These are phyloP conservation scores for Psix sp. DNA, from an alignment of 1,140 invertebrate genomes.

Conservation along the genomic window DNA sequence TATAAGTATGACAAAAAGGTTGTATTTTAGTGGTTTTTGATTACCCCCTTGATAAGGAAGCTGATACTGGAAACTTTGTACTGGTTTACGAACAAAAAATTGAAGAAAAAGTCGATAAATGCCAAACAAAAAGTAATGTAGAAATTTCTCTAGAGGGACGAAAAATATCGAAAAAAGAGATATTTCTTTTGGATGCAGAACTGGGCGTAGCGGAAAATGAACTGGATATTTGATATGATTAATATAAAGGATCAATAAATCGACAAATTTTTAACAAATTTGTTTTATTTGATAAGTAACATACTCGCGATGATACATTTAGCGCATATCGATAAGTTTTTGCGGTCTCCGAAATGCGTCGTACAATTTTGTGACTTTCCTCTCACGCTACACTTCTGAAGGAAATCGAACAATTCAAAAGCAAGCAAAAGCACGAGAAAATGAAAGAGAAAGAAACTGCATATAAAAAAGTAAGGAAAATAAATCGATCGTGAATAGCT, in stretches of 20 bases:
- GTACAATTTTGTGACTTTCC: slow-evolving; percentile 16
- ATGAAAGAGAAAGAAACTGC: slow-evolving; percentile 4
- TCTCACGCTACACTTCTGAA: slow-evolving; percentile 8
- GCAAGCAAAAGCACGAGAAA: slow-evolving; percentile 2
- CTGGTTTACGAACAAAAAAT: slow-evolving; percentile 79
- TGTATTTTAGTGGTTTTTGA: slow-evolving; percentile 81
- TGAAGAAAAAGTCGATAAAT: slow-evolving; percentile 78
- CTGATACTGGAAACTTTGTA: slow-evolving; percentile 81
- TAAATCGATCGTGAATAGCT: slow-evolving; percentile 1
- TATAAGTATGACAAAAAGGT: no score
- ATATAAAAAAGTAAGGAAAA: slow-evolving; percentile 6
- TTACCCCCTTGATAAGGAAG: slow-evolving; percentile 77
- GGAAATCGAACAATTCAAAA: not conserved
- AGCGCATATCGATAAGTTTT: slow-evolving; percentile 14
- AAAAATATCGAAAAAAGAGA: slow-evolving; percentile 44
- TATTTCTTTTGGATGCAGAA: slow-evolving; percentile 13
- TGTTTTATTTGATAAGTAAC: slow-evolving; percentile 53
- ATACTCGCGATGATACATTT: slow-evolving; percentile 37
- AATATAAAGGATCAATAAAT: slow-evolving; percentile 9
- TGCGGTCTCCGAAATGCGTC: slow-evolving; percentile 21
- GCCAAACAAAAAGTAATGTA: no score
- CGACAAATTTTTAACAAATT: slow-evolving; percentile 37
- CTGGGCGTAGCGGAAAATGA: slow-evolving; percentile 1
- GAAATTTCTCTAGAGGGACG: slow-evolving; percentile 78
- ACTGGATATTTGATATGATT: not conserved